phyloP scores from a whole-genome alignment of 2,888 invertebrate genomes.

The Acanthococcus lagerstroemiae region DNA sequence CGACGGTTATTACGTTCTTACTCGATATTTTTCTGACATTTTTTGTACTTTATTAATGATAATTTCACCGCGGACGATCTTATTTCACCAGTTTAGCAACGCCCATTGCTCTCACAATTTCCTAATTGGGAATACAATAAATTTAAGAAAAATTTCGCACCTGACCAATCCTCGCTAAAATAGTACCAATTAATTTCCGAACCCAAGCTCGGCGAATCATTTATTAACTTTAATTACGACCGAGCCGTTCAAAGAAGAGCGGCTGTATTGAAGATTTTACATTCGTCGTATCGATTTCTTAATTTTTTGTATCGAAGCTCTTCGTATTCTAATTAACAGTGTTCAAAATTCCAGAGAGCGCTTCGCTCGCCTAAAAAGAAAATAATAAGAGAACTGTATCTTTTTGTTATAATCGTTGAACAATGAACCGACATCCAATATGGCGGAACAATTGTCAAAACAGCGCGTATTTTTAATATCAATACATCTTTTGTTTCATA shows the following conservation, averaged over 20 bases:
- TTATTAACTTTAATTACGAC: neutral
- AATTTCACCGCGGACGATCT: no score
- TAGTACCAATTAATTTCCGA: neutral
- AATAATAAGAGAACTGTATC: neutral
- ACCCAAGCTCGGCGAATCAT: neutral
- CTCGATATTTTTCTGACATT: no score
- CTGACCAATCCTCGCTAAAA: no score
- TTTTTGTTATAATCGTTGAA: conserved; percentile 7
- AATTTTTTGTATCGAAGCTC: neutral
- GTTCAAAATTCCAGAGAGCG: conserved; percentile 1
- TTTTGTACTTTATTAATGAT: no score
- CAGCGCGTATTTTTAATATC: conserved; percentile 13
- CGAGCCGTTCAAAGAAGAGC: no score
- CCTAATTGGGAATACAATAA: no score
- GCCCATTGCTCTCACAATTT: no score
- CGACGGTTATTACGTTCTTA: no score
- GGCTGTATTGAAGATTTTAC: neutral
- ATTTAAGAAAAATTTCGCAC: neutral
- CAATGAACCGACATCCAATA: conserved; percentile 15
- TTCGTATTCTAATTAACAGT: neutral
- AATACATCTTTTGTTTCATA: conserved; percentile 18
- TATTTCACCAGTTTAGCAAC: no score
- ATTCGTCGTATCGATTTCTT: neutral
- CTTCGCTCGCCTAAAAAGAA: neutral
- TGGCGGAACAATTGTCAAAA: conserved; percentile 21